phyloP scores from a whole-genome alignment of 2,113 vertebrate species.

The Gymnorhina tibicen region DNA sequence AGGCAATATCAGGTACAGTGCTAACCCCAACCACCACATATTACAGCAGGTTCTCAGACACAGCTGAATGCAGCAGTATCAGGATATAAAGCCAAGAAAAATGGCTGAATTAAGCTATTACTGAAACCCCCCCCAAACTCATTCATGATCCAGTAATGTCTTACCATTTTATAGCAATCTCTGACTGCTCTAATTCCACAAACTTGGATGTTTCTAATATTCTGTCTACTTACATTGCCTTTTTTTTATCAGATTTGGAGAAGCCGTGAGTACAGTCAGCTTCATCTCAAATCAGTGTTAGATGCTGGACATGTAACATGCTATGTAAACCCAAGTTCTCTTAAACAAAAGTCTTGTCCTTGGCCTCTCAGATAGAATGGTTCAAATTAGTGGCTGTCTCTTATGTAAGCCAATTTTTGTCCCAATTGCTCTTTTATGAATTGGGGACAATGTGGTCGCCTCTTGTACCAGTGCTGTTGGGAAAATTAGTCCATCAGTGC shows the following conservation, averaged over 20 bases:
- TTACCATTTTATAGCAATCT: neutral
- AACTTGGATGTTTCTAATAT: neutral
- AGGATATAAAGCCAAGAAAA: neutral
- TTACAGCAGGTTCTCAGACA: neutral
- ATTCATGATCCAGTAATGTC: neutral
- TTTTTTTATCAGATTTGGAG: neutral
- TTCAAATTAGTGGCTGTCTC: neutral
- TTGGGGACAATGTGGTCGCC: neutral
- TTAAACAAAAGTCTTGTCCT: neutral
- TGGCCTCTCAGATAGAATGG: neutral
- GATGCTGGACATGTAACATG: neutral
- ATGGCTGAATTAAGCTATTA: neutral
- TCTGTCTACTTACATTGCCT: neutral
- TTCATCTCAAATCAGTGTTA: neutral
- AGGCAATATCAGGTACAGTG: neutral
- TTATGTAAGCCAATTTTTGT: neutral
- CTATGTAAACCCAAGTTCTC: neutral
- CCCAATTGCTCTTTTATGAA: neutral
- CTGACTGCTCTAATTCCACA: neutral
- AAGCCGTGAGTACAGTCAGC: neutral
- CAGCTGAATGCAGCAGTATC: neutral
- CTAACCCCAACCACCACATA: neutral
- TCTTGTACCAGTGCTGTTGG: neutral
- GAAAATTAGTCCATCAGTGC: conserved; percentile 26
- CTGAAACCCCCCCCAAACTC: neutral